Conservation (phyloP, 2,888 invertebrate species). For the Sarcophaga rosellei region DNA sequence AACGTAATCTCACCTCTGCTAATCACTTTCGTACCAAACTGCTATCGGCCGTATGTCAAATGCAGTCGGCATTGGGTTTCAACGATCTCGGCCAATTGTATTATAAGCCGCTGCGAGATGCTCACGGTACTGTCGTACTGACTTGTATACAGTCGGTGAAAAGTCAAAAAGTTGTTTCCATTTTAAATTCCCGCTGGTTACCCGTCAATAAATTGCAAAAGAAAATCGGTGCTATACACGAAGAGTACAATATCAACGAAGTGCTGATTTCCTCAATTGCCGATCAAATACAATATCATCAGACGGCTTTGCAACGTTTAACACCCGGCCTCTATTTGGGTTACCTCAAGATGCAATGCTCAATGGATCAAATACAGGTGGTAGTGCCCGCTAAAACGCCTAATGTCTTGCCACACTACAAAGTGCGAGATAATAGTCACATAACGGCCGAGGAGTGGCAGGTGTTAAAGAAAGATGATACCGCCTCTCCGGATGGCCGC, state of each 20-base stretch:
- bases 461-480: constrained; percentile 87
- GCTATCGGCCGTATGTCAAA: constrained; percentile 94
- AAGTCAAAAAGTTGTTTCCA: constrained; percentile 90
- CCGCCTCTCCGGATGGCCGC: constrained; percentile 39
- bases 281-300: constrained; percentile 87
- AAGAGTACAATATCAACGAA: constrained; percentile 90
- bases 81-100: constrained; percentile 97
- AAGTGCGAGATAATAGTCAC: constrained; percentile 96
- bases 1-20: constrained; percentile 94
- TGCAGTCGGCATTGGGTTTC: constrained; percentile 94
- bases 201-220: constrained; percentile 92
- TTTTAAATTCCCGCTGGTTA: constrained; percentile 95
- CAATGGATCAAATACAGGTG: constrained; percentile 96
- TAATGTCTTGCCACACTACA: constrained; percentile 96
- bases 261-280: constrained; percentile 93
- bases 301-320: constrained; percentile 89
- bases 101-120: constrained; percentile 93
- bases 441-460: constrained; percentile 99
- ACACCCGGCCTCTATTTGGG: constrained; percentile 95
- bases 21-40: constrained; percentile 95
- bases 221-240: constrained; percentile 88
- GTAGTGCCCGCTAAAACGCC: constrained; percentile 96
- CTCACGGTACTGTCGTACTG: constrained; percentile 94
- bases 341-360: constrained; percentile 97
- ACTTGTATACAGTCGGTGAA: constrained; percentile 89